phyloP scores from a whole-genome alignment of 2,888 invertebrate genomes.

The Chironomus tentans region DNA sequence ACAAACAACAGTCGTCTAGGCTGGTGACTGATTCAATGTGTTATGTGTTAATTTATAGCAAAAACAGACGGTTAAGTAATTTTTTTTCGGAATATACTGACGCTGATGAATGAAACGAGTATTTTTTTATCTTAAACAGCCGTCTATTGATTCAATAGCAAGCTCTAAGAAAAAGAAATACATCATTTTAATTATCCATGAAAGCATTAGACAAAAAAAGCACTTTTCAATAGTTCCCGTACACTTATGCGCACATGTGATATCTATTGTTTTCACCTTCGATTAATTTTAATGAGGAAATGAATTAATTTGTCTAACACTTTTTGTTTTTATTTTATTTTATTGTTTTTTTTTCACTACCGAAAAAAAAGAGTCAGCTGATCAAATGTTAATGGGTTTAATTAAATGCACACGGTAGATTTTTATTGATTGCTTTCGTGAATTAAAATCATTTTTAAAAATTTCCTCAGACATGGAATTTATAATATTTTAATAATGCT shows the following conservation, averaged over 20 bases:
- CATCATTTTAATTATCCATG: no score
- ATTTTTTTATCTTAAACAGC: neutral
- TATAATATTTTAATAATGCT: no score
- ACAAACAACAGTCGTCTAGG: neutral
- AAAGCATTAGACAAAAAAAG: no score
- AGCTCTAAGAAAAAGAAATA: no score
- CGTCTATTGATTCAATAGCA: no score
- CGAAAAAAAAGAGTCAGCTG: neutral
- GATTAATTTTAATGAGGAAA: no score
- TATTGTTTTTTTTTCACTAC: no score
- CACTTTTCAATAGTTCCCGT: no score
- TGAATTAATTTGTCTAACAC: no score
- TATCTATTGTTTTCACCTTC: no score
- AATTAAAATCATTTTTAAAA: neutral
- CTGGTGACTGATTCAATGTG: conserved; percentile 6
- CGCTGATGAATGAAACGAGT: neutral
- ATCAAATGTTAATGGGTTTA: neutral
- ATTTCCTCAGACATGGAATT: neutral
- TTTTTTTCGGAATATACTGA: neutral
- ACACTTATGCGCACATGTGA: no score
- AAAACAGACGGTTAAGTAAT: conserved; percentile 11
- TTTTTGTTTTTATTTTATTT: no score
- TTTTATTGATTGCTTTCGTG: neutral
- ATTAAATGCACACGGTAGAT: neutral
- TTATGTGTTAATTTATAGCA: conserved; percentile 7